Conservation (phyloP, 2,797 vertebrate species). For the Synaphobranchus kaupii region DNA sequence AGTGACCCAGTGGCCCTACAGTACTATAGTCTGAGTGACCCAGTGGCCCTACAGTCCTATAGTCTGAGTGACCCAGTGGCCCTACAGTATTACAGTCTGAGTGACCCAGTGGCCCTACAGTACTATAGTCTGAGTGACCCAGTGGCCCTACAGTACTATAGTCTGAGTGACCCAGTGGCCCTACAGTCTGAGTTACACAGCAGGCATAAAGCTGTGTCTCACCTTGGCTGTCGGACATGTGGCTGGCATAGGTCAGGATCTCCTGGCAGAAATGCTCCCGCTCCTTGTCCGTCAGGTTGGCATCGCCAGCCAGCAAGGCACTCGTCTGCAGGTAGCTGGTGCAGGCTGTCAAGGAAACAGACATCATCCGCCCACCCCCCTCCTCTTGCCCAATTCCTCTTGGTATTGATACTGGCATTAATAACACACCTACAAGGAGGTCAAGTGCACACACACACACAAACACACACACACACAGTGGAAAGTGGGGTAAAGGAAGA, state of each 20-base stretch:
- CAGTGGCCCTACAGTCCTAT: too few relatives aligned
- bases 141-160: background rate
- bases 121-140: background rate
- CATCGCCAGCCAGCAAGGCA: constrained; percentile 88
- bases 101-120: background rate
- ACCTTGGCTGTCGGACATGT: constrained; percentile 71
- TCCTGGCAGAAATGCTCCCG: constrained; percentile 89
- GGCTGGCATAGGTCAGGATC: constrained; percentile 82
- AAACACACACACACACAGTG: background rate
- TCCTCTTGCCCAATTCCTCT: background rate
- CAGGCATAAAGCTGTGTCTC: constrained; percentile 41
- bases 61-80: background rate
- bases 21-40: too few relatives aligned
- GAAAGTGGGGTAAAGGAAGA: background rate
- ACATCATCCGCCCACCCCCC: background rate
- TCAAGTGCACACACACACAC: background rate
- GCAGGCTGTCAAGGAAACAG: constrained; percentile 72
- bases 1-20: background rate
- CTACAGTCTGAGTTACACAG: background rate
- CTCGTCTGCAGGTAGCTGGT: constrained; percentile 92
- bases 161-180: background rate
- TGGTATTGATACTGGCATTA: background rate
- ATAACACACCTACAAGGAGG: background rate
- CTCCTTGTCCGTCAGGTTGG: constrained; percentile 81
- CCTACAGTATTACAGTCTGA: background rate